Conservation (phyloP, 2,888 invertebrate species). For the Ephialtes manifestator region DNA sequence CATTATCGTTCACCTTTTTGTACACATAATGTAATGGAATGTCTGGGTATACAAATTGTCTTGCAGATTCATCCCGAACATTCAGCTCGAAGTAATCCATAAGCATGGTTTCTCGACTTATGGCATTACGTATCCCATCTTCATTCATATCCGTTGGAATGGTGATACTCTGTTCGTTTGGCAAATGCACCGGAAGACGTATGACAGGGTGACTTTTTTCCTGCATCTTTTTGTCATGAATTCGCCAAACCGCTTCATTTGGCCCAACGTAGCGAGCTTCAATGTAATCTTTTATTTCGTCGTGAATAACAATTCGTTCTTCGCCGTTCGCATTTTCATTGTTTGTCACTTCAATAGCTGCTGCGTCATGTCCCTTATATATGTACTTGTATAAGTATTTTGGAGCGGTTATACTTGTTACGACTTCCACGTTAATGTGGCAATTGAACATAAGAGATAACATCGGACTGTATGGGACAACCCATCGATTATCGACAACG, state of each 20-base stretch:
- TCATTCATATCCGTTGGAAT: slow-evolving; percentile 45
- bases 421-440: slow-evolving; percentile 79
- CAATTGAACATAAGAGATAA: slow-evolving; percentile 72
- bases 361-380: slow-evolving; percentile 5
- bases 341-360: slow-evolving; percentile 49
- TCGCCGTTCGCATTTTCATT: slow-evolving; percentile 15
- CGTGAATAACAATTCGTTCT: slow-evolving; percentile 34
- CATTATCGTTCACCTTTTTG: slow-evolving; percentile 44
- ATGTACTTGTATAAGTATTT: slow-evolving; percentile 77
- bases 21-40: slow-evolving; percentile 55
- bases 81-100: slow-evolving; percentile 53
- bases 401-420: slow-evolving; percentile 74
- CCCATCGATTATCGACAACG: slow-evolving; percentile 78
- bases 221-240: slow-evolving; percentile 68
- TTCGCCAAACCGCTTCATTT: slow-evolving; percentile 71
- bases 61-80: slow-evolving; percentile 35
- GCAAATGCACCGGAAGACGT: slow-evolving; percentile 67
- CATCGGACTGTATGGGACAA: slow-evolving; percentile 76
- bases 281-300: slow-evolving; percentile 52
- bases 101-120: slow-evolving; percentile 42
- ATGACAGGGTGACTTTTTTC: slow-evolving; percentile 68
- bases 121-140: slow-evolving; percentile 48
- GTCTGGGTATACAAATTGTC: slow-evolving; percentile 52
- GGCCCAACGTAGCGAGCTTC: slow-evolving; percentile 68
- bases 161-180: slow-evolving; percentile 52